Evolutionary conservation across 1,140 invertebrate genomes (phyloP), one percentile per base, ranked within the genome.

Genomic region (Patella vulgata): DNA sequence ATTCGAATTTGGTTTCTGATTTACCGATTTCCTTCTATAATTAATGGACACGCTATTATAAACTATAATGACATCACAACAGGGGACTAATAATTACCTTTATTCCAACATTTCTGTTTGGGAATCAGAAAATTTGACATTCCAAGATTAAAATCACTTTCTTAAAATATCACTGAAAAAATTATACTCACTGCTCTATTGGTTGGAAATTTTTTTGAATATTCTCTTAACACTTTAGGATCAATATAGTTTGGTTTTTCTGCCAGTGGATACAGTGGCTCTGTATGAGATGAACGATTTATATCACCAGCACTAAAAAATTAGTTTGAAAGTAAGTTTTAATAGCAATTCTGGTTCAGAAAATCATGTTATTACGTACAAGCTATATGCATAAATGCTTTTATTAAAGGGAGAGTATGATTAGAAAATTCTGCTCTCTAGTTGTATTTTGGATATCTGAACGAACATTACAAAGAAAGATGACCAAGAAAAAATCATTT

Each of bases 241-340:
- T 68, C 66, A 14, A 68, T 43, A 36, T 68, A 56, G 52, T 68
- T 68, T 9, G 66, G 66, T 57, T 68, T 68, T 6, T 68, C 66
- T 27, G 66, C 54, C 2, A 63, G 33, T 8, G 48, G 28, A 17
- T 40, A 43, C 2, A 66, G 12, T 48, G 59, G 59, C 30, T 66
- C 63, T 39, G 50, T 51, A 17, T 30, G 5, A 5, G 56, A 50
- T 14, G 25, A 33, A 23, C 23, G 43, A 33, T 48, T 51, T 39
- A 42, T 44, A 44, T n/a, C 39, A 25, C 11, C 36, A 31, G 17
- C 11, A 31, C 28, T n/a, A 17, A 31, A 12, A 19, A 19, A 8
- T 47, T 8, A 47, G 9, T 19, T 12, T 17, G 25, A 47, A 12
- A 47, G 9, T 9, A 47, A 9, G 9, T 19, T 17, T 19, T 11